Percentiles rank a stretch among this genome's conserved stretches.
Evolutionary conservation across 2,113 vertebrate species (phyloP).

Genomic region (Axis porcinus): DNA sequence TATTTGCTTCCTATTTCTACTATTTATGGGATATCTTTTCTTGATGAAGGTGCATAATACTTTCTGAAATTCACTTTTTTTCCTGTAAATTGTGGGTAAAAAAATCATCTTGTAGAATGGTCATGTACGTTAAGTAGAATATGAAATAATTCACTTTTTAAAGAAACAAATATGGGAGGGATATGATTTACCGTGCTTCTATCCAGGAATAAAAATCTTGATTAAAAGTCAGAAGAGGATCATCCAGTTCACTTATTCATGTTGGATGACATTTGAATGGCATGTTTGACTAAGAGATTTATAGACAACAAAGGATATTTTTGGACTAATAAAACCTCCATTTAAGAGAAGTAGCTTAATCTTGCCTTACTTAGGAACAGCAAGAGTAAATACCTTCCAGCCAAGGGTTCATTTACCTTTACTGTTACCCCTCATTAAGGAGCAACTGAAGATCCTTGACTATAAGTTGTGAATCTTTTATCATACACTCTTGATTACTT

Average conservation of each 20-base stretch:
- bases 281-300: conserved; percentile 17
- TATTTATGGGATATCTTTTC: not conserved
- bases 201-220: not conserved
- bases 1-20: not conserved
- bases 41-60: not conserved
- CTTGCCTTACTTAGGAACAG: not conserved
- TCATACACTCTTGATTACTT: not conserved
- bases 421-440: not conserved
- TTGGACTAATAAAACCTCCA: not conserved
- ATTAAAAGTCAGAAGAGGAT: not conserved
- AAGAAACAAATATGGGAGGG: not conserved
- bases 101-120: not conserved
- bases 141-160: not conserved
- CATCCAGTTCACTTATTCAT: not conserved
- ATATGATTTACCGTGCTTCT: not conserved
- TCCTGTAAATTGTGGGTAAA: not conserved
- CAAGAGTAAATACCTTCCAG: not conserved
- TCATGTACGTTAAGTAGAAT: not conserved
- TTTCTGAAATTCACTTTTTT: not conserved
- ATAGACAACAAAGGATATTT: not conserved
- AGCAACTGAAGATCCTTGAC: not conserved
- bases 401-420: not conserved
- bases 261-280: not conserved
- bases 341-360: conserved; percentile 11
- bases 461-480: not conserved